Conservation (phyloP, 2,113 vertebrate species). For the Sorex araneus region DNA sequence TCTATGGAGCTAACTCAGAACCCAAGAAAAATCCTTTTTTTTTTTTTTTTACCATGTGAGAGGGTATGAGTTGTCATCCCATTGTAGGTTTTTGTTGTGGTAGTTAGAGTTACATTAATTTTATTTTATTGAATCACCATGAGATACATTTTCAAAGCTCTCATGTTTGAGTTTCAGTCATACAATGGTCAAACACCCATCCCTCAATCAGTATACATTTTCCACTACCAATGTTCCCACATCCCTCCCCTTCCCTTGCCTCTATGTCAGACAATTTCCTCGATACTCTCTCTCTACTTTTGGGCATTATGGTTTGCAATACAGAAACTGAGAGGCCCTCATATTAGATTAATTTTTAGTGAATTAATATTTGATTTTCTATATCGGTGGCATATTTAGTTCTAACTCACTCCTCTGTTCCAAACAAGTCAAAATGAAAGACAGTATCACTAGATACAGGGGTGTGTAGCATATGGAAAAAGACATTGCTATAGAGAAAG, state of each 20-base stretch:
- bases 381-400: neutral
- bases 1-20: neutral
- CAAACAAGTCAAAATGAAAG: neutral
- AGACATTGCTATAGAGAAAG: neutral
- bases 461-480: neutral
- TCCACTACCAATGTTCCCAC: too few relatives aligned
- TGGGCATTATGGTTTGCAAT: too few relatives aligned
- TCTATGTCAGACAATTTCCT: too few relatives aligned
- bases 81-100: neutral
- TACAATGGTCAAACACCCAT: too few relatives aligned
- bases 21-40: neutral
- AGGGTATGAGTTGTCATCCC: neutral
- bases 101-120: neutral
- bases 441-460: neutral
- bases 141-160: too few relatives aligned
- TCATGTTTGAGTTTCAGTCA: too few relatives aligned
- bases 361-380: neutral
- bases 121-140: too few relatives aligned
- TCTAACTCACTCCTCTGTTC: neutral
- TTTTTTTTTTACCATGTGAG: neutral
- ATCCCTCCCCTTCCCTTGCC: too few relatives aligned
- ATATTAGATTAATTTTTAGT: conserved; percentile 1
- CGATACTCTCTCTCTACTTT: too few relatives aligned
- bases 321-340: too few relatives aligned
- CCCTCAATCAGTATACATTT: too few relatives aligned